A percentile compares a stretch with the other conserved stretches of the same genome.
phyloP scores from a whole-genome alignment of 1,140 invertebrate genomes.

The Nixonia krombeini region DNA sequence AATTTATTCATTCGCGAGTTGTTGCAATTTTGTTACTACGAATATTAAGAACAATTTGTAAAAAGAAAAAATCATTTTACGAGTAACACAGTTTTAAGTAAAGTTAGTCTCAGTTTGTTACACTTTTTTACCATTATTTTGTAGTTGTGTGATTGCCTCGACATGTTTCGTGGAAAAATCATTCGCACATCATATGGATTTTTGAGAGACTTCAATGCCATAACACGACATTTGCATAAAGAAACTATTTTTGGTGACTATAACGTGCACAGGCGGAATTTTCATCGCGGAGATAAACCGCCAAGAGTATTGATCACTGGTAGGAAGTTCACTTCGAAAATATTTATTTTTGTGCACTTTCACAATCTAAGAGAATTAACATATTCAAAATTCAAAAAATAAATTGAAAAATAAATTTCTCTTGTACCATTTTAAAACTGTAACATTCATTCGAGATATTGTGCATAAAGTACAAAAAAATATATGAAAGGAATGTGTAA shows the following conservation, averaged over 20 bases:
- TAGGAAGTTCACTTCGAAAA: conserved; percentile 22
- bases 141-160: not conserved
- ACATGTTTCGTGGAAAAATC: conserved; percentile 31
- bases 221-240: not conserved
- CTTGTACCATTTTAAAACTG: no score
- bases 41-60: not conserved
- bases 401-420: not conserved
- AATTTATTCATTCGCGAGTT: not conserved
- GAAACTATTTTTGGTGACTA: not conserved
- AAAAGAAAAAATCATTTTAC: not conserved
- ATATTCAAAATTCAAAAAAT: not conserved
- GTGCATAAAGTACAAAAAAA: not conserved
- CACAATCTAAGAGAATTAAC: not conserved
- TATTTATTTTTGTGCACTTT: not conserved
- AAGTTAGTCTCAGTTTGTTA: not conserved
- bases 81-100: not conserved
- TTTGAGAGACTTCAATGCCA: conserved; percentile 10
- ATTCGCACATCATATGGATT: conserved; percentile 3
- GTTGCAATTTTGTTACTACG: no score
- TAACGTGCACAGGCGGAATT: conserved; percentile 4
- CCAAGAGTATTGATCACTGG: conserved; percentile 69
- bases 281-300: conserved; percentile 28
- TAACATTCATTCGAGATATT: no score
- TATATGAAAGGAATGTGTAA: not conserved
- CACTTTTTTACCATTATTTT: no score